Evolutionary conservation across 2,797 vertebrate genomes (phyloP).

Genomic region (Knipowitschia caucasica): DNA sequence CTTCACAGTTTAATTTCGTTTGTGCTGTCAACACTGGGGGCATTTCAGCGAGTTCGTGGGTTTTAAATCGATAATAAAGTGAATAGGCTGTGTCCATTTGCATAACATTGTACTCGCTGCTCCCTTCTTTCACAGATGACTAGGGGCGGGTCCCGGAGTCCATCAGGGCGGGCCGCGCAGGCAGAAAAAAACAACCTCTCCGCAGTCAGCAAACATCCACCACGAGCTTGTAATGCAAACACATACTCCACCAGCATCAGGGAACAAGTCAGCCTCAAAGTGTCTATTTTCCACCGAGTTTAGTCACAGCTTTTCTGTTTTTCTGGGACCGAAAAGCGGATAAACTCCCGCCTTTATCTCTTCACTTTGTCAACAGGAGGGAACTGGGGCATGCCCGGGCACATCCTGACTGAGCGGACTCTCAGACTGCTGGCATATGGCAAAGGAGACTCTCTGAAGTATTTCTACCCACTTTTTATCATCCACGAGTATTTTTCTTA

Average conservation of each 20-base stretch:
- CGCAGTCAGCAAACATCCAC: constrained; percentile 50
- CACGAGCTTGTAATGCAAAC: constrained; percentile 45
- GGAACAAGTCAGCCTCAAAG: constrained; percentile 39
- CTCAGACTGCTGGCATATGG: neutral
- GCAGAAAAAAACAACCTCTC: constrained; percentile 30
- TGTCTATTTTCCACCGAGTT: constrained; percentile 72
- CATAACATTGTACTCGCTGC: constrained; percentile 43
- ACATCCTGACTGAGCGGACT: constrained; percentile 21
- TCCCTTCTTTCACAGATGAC: constrained; percentile 35
- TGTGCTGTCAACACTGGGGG: neutral
- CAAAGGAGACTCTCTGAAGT: neutral
- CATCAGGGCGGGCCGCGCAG: constrained; percentile 41
- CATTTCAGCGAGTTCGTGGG: neutral
- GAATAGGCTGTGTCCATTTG: constrained; percentile 28
- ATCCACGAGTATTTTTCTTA: neutral
- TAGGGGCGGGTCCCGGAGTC: constrained; percentile 39
- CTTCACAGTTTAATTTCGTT: neutral
- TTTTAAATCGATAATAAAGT: constrained; percentile 3
- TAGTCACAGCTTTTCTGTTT: neutral
- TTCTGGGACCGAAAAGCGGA: neutral
- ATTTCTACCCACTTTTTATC: neutral
- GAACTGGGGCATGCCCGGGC: constrained; percentile 50
- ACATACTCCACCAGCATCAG: constrained; percentile 23
- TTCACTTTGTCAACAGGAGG: constrained; percentile 38
- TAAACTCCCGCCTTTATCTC: neutral